Evolutionary conservation across 2,888 invertebrate species (phyloP), one percentile per base, ranked within the genome.

Genomic region (Macrophya alboannulata): DNA sequence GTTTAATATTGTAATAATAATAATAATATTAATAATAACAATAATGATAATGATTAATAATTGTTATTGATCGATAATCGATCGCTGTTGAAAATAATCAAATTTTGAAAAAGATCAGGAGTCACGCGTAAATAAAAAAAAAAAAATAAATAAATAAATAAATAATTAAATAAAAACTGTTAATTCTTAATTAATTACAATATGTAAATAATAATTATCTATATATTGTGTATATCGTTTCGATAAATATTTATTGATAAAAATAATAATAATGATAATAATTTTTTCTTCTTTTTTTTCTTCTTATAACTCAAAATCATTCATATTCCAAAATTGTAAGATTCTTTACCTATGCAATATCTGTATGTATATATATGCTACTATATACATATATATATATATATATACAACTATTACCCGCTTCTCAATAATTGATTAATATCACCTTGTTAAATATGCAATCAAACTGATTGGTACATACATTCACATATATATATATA

Each of bases 11-110:
- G 21, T 72, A 40, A 40, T 21, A 43, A 72, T 37, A 72, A 72
- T 40, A n/a, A 72, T 72, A 72, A 72, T 72, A 40, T 40, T 71
- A 71, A 71, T 71, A 71, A 40, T 71, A 40, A 71, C 40, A 37
- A 37, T 71, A 71, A 71, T 40, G 15, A 71, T 40, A 40, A 15
- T 40, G 17, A 40, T 71, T 31, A 31, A 25, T 31, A 17, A 68
- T 37, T 68, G 15, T 43, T 72, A 72, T 72, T 40, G 40, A 72
- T 43, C 25, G 62, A 72, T 72, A 72, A 37, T n/a, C 40, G 40
- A n/a, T n/a, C 40, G 8, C n/a, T 40, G 43, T 72, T 72, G n/a
- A 37, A 72, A 72, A 17, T 71, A 71, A 37, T 71, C n/a, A n/a
- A 40, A 40, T 17, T 37, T 15, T 15, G 71, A 17, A 71, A 71